Percentiles rank a stretch among this genome's conserved stretches.
These are phyloP conservation scores for Fopius arisanus DNA, from an alignment of 1,140 invertebrate genomes.

Conservation along the genomic window DNA sequence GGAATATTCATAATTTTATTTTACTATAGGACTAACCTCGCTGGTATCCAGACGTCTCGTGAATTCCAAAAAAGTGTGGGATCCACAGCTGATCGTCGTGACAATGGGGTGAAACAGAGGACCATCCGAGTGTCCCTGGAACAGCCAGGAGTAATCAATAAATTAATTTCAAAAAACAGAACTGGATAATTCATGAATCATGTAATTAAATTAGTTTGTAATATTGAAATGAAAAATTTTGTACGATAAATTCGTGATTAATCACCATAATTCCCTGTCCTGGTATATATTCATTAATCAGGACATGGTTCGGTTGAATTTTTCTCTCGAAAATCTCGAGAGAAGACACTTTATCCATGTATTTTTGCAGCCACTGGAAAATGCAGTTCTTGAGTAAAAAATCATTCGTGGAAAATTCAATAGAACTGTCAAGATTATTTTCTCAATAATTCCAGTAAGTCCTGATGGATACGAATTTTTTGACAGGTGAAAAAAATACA, in stretches of 20 bases:
- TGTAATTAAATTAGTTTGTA: too few species aligned
- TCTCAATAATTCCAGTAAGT: not conserved
- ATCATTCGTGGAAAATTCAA: conserved; percentile 9
- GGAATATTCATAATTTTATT: conserved; percentile 15
- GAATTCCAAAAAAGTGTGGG: conserved; percentile 89
- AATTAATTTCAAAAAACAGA: not conserved
- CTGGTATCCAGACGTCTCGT: conserved; percentile 66
- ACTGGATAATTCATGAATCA: not conserved
- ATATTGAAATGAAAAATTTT: not conserved
- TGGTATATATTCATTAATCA: conserved; percentile 95
- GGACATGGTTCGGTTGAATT: conserved; percentile 87
- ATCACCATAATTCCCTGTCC: conserved; percentile 90
- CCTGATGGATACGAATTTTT: too few species aligned
- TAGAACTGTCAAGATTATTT: not conserved
- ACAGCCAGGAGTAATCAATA: conserved; percentile 23
- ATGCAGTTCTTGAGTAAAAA: conserved; percentile 36
- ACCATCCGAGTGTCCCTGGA: conserved; percentile 91
- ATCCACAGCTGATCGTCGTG: conserved; percentile 91
- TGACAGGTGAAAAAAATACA: too few species aligned
- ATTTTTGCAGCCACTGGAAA: conserved; percentile 80
- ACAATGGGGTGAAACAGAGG: conserved; percentile 92
- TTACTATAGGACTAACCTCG: conserved; percentile 38
- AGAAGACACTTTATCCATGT: conserved; percentile 76
- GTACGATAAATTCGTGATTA: not conserved
- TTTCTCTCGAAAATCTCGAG: conserved; percentile 79